phyloP scores from a whole-genome alignment of 2,888 invertebrate species.

The Eupithecia exiguata region DNA sequence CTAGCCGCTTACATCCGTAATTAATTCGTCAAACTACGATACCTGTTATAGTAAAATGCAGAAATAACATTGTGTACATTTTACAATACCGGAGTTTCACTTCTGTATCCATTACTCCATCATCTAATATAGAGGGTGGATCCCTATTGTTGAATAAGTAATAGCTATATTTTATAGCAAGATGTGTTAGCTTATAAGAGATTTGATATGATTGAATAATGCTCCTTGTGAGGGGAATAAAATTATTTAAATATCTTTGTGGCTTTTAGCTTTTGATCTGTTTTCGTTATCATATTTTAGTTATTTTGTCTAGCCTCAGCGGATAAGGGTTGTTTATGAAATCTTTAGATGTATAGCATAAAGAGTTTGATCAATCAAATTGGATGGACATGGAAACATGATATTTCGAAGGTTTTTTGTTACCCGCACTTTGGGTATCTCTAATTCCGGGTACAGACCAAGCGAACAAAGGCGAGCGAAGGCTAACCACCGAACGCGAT shows the following conservation, averaged over 20 bases:
- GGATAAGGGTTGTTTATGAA: background rate
- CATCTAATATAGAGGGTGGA: slow-evolving; percentile 20
- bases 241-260: slow-evolving; percentile 18
- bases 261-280: slow-evolving; percentile 13
- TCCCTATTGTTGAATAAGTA: slow-evolving; percentile 34
- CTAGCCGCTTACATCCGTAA: too few relatives aligned
- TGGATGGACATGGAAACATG: background rate
- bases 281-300: background rate
- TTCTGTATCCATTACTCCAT: slow-evolving; percentile 11
- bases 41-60: too few relatives aligned
- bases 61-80: background rate
- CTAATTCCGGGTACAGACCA: too few relatives aligned
- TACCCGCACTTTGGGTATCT: too few relatives aligned
- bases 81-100: slow-evolving; percentile 11
- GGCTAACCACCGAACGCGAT: too few relatives aligned
- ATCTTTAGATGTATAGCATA: background rate
- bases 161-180: slow-evolving; percentile 24
- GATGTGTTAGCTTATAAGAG: slow-evolving; percentile 25
- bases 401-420: too few relatives aligned
- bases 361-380: background rate
- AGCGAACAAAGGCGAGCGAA: too few relatives aligned
- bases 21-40: too few relatives aligned
- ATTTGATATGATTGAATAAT: slow-evolving; percentile 27
- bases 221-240: slow-evolving; percentile 11
- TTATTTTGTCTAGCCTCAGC: background rate